These are phyloP conservation scores for Halyomorpha halys DNA, from an alignment of 1,140 invertebrate genomes.

Conservation along the genomic window DNA sequence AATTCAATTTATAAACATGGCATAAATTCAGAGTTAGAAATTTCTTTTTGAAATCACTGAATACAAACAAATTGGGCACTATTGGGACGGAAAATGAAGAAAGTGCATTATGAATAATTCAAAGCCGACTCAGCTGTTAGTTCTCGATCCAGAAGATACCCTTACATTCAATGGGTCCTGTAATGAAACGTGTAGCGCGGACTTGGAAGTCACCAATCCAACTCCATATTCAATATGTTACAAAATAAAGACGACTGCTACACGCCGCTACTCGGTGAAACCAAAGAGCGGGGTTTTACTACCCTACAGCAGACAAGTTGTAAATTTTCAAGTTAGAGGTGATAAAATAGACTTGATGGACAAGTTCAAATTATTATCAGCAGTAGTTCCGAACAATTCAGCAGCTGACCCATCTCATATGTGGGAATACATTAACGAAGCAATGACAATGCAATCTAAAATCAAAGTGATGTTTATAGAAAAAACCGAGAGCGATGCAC, in stretches of 20 bases:
- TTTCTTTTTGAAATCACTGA: no score
- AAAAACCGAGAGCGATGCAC: neutral
- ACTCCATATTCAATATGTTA: slow-evolving; percentile 7
- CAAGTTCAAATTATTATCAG: neutral
- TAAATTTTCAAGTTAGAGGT: neutral
- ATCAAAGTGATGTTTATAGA: neutral
- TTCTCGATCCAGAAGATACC: neutral
- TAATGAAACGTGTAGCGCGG: neutral
- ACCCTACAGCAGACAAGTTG: neutral
- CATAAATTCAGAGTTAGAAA: no score
- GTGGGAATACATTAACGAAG: neutral
- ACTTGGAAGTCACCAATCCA: slow-evolving; percentile 5
- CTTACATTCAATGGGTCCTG: neutral
- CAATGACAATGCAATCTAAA: neutral
- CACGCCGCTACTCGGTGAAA: neutral
- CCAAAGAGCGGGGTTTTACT: neutral
- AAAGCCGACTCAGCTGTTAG: neutral
- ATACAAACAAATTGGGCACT: no score
- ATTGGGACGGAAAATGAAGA: neutral
- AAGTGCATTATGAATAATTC: neutral
- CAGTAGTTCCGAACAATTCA: neutral
- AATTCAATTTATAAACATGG: no score
- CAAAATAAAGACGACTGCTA: slow-evolving; percentile 2
- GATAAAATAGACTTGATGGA: neutral
- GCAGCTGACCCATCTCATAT: neutral